Base-by-base conservation (phyloP, 2,888 invertebrate genomes). In the Andricus quercusramuli region DNA sequence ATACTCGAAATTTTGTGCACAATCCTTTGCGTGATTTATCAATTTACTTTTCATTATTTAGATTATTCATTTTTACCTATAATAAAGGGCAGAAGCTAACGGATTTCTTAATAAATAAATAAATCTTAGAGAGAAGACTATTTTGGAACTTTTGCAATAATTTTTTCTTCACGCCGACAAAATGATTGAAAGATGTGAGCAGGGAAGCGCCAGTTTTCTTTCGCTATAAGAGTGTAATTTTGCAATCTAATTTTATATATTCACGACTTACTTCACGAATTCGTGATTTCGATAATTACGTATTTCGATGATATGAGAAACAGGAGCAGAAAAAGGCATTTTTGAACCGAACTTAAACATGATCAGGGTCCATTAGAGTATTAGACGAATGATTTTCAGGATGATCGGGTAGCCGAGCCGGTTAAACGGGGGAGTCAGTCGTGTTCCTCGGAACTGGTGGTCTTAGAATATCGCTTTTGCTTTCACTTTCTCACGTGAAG, bases 401-500 rank as follows among this genome's bases (percentile, higher is more conserved):
- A 62, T 62, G 13, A 62, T 62, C 59, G 59, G 59, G 59, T 62
- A 62, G 59, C 59, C 22, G 13, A 62, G 25, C 22, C 25, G 13
- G 11, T 59, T 59, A 22, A 22, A 22, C 22, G 22, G 22, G 22
- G 59, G 22, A 59, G 59, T 59, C 59, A 62, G 59, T 62, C 59
- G 59, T 62, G 59, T 62, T 25, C 59, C 25, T 62, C 22, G 25
- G 59, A 62, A 62, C 59, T 22, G n/a, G 9, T 22, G 59, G 59
- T 62, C 59, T 62, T 62, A 25, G 59, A 62, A 25, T 13, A 62
- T 62, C 59, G 25, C 59, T 62, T 62, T 62, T 62, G 25, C 59
- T 62, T 62, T 62, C 59, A 62, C 59, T 62, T 62, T 62, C 59
- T 62, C 59, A 62, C 59, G 25, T 62, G 13, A 62, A 62, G 11